Evolutionary conservation across 2,113 vertebrate genomes (phyloP).

Genomic region (Xerus inauris): DNA sequence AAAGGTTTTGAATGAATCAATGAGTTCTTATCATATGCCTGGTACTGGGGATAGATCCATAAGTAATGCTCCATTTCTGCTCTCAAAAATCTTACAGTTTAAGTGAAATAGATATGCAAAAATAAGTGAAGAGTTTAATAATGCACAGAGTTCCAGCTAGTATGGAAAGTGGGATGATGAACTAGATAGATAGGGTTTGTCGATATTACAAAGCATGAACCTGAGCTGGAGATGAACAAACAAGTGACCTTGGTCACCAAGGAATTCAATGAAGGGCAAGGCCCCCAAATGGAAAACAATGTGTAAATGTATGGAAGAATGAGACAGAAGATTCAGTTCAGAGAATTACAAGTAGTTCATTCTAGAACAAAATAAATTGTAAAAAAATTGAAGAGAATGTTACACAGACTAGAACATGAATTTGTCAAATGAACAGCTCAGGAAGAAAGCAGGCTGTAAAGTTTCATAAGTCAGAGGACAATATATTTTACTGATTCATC

Average conservation of each 20-base stretch:
- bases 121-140: neutral
- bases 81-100: neutral
- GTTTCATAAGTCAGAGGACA: neutral
- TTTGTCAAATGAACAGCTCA: neutral
- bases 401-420: neutral
- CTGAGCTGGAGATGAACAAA: neutral
- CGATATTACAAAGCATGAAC: neutral
- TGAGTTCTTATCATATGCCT: neutral
- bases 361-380: neutral
- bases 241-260: neutral
- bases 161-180: neutral
- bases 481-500: neutral
- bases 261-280: neutral
- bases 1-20: neutral
- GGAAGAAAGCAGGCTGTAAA: neutral
- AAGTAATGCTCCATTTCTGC: neutral
- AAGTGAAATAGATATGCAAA: neutral
- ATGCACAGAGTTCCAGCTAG: neutral
- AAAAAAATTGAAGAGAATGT: neutral
- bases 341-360: neutral
- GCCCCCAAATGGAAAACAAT: neutral
- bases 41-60: neutral
- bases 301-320: neutral
- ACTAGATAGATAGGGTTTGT: neutral
- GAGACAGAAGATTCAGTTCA: neutral